Conservation (phyloP, 2,797 vertebrate genomes). For the Enteromius argenteus region DNA sequence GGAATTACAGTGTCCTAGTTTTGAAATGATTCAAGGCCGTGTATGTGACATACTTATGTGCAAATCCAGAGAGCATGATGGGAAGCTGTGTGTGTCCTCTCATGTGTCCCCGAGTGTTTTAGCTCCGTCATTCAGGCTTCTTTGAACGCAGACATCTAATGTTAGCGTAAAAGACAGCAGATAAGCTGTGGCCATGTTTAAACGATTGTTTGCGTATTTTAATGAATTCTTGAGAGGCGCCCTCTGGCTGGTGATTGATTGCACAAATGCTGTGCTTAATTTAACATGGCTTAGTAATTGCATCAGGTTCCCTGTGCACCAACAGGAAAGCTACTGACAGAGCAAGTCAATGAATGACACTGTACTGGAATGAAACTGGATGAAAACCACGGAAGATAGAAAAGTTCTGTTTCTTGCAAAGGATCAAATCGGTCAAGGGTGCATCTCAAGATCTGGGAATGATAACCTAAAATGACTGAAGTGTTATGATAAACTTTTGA, state of each 20-base stretch:
- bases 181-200: conserved; percentile 23
- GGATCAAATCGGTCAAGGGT: not conserved
- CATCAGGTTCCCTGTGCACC: not conserved
- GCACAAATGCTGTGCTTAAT: conserved; percentile 56
- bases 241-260: conserved; percentile 34
- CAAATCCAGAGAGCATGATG: conserved; percentile 3
- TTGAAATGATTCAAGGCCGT: not conserved
- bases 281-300: conserved; percentile 50
- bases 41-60: not conserved
- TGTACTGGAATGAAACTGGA: not conserved
- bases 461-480: not conserved
- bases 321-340: conserved; percentile 14
- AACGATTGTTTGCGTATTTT: conserved; percentile 23
- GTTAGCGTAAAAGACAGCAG: conserved; percentile 33
- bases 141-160: conserved; percentile 7
- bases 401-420: not conserved
- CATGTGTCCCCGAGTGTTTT: not conserved
- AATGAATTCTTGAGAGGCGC: conserved; percentile 46
- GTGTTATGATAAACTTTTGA: not conserved
- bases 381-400: not conserved
- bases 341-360: conserved; percentile 14
- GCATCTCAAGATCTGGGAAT: not conserved
- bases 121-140: not conserved
- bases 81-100: conserved; percentile 4
- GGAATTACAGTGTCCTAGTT: not conserved